These are phyloP conservation scores for Pseudochromis fuscus DNA, from an alignment of 2,797 vertebrate species.

Conservation along the genomic window DNA sequence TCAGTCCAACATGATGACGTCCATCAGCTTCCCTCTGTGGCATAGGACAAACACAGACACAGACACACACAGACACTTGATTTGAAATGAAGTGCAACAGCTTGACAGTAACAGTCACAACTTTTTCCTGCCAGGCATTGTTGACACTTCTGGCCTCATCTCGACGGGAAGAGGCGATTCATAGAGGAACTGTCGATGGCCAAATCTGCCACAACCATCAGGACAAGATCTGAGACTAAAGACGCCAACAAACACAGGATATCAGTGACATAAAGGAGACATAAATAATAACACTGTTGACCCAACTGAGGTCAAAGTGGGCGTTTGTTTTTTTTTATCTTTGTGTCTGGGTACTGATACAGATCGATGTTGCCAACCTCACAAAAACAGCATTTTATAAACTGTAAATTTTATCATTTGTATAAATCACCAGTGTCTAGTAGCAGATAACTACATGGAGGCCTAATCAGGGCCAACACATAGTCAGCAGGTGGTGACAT, in stretches of 20 bases:
- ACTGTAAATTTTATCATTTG: slow-evolving; percentile 3
- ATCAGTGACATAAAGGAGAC: slow-evolving; percentile 65
- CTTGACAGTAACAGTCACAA: slow-evolving; percentile 59
- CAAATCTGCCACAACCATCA: slow-evolving; percentile 36
- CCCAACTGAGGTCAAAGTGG: slow-evolving; percentile 56
- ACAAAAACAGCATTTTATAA: slow-evolving; percentile 1
- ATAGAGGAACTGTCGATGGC: slow-evolving; percentile 70
- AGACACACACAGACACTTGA: slow-evolving; percentile 20
- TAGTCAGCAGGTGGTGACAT: neutral
- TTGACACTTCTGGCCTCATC: slow-evolving; percentile 62
- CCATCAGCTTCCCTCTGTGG: slow-evolving; percentile 63
- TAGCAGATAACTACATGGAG: neutral
- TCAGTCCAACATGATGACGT: slow-evolving; percentile 73
- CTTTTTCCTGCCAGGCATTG: slow-evolving; percentile 78
- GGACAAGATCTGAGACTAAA: slow-evolving; percentile 66
- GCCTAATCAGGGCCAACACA: neutral
- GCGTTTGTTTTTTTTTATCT: slow-evolving; percentile 67
- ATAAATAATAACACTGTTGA: slow-evolving; percentile 66
- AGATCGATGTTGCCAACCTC: slow-evolving; percentile 1
- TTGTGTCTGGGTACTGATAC: slow-evolving; percentile 39
- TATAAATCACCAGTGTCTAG: neutral
- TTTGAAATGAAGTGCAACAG: slow-evolving; percentile 50
- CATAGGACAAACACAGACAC: slow-evolving; percentile 37
- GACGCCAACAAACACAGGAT: slow-evolving; percentile 75
- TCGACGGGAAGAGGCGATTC: slow-evolving; percentile 80